These are phyloP conservation scores for Mantis religiosa DNA, from an alignment of 2,888 invertebrate genomes.

Conservation along the genomic window DNA sequence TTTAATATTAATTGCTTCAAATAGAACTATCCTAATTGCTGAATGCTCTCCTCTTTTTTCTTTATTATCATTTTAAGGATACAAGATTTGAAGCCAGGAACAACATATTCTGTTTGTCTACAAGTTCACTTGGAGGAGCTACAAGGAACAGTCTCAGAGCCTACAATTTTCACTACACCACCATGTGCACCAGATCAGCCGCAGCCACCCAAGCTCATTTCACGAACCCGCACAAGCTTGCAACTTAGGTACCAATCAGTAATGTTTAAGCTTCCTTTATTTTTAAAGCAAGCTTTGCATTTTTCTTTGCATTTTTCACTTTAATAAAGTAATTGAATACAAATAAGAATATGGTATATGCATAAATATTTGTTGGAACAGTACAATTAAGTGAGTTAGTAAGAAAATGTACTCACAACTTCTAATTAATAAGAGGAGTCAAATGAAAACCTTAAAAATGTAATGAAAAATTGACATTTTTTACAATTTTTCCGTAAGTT, in stretches of 20 bases:
- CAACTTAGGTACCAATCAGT: slow-evolving; percentile 50
- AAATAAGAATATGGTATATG: background rate
- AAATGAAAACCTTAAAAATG: no score
- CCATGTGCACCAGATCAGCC: slow-evolving; percentile 76
- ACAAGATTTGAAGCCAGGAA: slow-evolving; percentile 81
- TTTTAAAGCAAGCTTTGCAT: background rate
- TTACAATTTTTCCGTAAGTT: no score
- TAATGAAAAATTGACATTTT: no score
- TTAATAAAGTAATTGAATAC: background rate
- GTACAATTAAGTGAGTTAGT: no score
- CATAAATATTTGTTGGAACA: background rate
- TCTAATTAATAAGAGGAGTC: no score
- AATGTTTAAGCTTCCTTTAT: no score
- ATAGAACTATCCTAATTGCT: no score
- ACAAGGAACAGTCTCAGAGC: slow-evolving; percentile 71
- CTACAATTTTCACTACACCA: slow-evolving; percentile 75
- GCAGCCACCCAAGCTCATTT: slow-evolving; percentile 65
- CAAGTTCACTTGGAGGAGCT: slow-evolving; percentile 72
- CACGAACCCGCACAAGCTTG: slow-evolving; percentile 66
- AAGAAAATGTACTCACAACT: no score
- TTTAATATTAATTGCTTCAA: no score
- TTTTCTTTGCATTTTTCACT: background rate
- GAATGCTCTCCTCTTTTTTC: no score
- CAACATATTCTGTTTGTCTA: slow-evolving; percentile 78
- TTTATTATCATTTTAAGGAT: slow-evolving; percentile 46